These are phyloP conservation scores for Chironomus tepperi DNA, from an alignment of 1,140 invertebrate species.

Conservation along the genomic window DNA sequence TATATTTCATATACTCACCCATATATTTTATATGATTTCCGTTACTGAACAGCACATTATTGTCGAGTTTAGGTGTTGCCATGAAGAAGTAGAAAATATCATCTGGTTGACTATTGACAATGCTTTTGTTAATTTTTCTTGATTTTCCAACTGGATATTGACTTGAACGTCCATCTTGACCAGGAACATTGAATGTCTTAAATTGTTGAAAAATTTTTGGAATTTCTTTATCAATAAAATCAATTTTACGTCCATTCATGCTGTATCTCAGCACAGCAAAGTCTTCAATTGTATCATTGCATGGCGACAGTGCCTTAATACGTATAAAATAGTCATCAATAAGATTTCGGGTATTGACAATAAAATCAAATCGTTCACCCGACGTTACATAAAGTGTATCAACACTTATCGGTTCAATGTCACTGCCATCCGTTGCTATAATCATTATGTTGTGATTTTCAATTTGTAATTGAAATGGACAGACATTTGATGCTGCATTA, in stretches of 20 bases:
- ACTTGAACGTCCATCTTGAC: background rate
- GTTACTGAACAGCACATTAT: background rate
- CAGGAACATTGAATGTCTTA: background rate
- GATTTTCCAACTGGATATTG: background rate
- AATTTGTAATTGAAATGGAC: constrained; percentile 45
- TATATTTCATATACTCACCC: background rate
- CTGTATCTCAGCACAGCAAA: constrained; percentile 27
- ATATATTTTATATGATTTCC: background rate
- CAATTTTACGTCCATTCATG: background rate
- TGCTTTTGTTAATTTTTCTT: background rate
- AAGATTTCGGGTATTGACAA: constrained; percentile 44
- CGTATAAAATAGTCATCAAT: constrained; percentile 48
- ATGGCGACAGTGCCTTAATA: constrained; percentile 43
- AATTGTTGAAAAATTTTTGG: background rate
- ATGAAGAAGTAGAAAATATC: background rate
- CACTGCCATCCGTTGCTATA: constrained; percentile 45
- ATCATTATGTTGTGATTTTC: constrained; percentile 46
- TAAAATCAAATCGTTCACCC: constrained; percentile 56
- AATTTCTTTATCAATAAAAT: background rate
- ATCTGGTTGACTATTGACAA: background rate
- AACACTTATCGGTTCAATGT: constrained; percentile 37
- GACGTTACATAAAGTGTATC: constrained; percentile 35
- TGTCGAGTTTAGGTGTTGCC: background rate
- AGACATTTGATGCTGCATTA: constrained; percentile 46
- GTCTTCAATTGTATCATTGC: constrained; percentile 30